phyloP scores from a whole-genome alignment of 1,140 invertebrate genomes.

The Formica selysi region DNA sequence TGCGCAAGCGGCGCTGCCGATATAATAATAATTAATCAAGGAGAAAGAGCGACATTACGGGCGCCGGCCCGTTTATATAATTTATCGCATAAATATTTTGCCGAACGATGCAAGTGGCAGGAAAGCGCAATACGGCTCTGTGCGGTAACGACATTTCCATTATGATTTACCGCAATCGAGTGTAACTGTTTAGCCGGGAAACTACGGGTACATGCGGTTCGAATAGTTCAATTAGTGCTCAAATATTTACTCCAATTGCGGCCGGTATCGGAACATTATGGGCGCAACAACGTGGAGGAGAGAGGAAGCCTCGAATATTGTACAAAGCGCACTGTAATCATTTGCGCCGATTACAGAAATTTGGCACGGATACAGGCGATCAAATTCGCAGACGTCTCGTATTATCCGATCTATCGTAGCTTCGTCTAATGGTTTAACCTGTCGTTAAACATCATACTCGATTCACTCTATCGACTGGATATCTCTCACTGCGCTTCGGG shows the following conservation, averaged over 20 bases:
- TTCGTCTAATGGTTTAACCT: conserved; percentile 71
- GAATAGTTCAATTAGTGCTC: conserved; percentile 77
- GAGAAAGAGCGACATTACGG: conserved; percentile 26
- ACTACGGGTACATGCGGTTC: conserved; percentile 58
- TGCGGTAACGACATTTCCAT: conserved; percentile 70
- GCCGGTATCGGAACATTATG: conserved; percentile 69
- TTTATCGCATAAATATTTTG: conserved; percentile 63
- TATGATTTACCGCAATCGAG: conserved; percentile 76
- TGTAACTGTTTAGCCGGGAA: conserved; percentile 69
- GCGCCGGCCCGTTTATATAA: conserved; percentile 53
- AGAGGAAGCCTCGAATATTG: conserved; percentile 30
- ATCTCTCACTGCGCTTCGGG: not conserved
- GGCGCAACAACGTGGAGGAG: conserved; percentile 20
- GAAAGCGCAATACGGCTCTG: conserved; percentile 58
- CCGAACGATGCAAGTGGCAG: conserved; percentile 52
- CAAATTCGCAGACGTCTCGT: conserved; percentile 74
- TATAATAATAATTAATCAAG: conserved; percentile 62
- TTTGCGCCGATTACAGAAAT: conserved; percentile 76
- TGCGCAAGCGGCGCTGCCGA: conserved; percentile 15
- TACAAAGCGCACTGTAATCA: conserved; percentile 67
- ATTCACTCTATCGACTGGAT: conserved; percentile 14
- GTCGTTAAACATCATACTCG: conserved; percentile 57
- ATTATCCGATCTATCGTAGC: conserved; percentile 71
- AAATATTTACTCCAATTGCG: conserved; percentile 76
- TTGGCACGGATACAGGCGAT: conserved; percentile 72